Conservation (phyloP, 1,140 invertebrate genomes). For the Aplysia californica region DNA sequence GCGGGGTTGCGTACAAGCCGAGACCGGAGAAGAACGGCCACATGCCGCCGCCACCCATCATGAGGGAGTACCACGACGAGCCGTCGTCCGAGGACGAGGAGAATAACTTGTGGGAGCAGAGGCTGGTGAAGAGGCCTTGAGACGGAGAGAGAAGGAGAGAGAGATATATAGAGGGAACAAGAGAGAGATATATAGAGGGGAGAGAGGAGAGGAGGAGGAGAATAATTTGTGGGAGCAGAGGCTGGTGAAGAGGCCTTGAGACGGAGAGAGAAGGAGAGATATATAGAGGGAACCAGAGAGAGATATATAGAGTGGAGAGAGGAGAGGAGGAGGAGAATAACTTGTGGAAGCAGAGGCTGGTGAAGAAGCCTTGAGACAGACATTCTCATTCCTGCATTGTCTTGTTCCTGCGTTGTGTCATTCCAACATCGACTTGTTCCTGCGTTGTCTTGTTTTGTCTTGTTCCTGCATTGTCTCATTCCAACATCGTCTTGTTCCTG, state of each 20-base stretch:
- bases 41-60: no score
- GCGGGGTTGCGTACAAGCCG: no score
- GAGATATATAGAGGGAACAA: not conserved
- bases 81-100: not conserved
- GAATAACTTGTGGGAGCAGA: not conserved
- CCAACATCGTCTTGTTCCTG: not conserved
- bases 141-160: not conserved
- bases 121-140: not conserved
- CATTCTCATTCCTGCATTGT: not conserved
- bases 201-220: not conserved
- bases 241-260: not conserved
- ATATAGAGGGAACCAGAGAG: not conserved
- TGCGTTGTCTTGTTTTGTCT: not conserved
- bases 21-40: no score
- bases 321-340: not conserved
- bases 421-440: not conserved
- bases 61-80: constrained; percentile 15
- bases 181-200: not conserved
- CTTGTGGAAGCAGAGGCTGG: not conserved
- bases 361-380: not conserved
- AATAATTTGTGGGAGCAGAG: not conserved
- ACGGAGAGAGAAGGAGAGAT: not conserved
- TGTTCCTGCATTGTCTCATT: not conserved
- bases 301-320: not conserved
- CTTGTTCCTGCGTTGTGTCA: no score